Percentiles rank a stretch among this genome's conserved stretches.
phyloP scores from a whole-genome alignment of 2,797 vertebrate species.

The Tragelaphus oryx region DNA sequence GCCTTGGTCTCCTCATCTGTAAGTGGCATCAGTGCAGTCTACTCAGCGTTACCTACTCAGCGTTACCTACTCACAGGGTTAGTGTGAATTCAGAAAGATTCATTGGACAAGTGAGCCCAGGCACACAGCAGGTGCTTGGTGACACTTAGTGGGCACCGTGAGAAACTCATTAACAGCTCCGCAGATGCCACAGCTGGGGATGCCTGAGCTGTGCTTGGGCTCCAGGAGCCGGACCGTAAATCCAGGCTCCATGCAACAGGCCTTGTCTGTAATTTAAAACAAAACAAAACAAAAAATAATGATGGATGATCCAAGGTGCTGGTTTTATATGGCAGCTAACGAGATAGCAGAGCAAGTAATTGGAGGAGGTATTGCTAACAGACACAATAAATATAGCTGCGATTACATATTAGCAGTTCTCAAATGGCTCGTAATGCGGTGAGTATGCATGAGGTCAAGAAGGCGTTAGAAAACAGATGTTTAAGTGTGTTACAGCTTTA shows the following conservation, averaged over 20 bases:
- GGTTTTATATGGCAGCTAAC: background rate
- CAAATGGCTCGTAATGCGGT: background rate
- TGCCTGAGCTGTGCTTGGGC: no score
- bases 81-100: background rate
- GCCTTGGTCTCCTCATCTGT: background rate
- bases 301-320: background rate
- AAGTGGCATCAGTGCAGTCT: background rate
- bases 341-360: background rate
- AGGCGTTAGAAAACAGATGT: background rate
- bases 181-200: fast-evolving
- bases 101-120: background rate
- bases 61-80: background rate
- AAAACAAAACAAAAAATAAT: background rate
- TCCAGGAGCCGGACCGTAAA: background rate
- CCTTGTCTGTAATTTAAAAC: background rate
- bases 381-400: background rate
- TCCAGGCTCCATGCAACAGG: background rate
- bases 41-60: background rate
- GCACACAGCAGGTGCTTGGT: background rate
- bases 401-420: background rate
- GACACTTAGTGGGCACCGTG: fast-evolving
- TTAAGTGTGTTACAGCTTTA: background rate
- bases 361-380: background rate
- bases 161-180: fast-evolving
- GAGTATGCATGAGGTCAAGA: background rate